Base-by-base conservation (phyloP, 2,888 invertebrate genomes). In the Amiota mariae region DNA sequence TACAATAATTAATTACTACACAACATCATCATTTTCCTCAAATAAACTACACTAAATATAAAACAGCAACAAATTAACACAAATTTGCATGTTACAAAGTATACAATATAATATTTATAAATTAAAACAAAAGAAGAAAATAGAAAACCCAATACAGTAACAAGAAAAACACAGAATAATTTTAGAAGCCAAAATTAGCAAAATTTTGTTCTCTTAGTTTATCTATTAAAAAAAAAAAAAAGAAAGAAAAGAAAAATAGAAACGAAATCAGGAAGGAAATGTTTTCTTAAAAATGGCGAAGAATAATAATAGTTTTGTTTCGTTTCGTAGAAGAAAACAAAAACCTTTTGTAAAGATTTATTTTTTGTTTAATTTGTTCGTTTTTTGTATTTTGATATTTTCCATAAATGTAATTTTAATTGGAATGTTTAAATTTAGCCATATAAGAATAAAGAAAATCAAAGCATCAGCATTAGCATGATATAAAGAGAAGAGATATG, bases 101-200 rank as follows among this genome's bases (percentile, higher is more conserved):
- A 82, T 81, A 81, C 78, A 73, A 73, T 81, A 80, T 82, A 81
- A 81, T 82, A 81, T 82, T 77, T 82, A 85, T 85, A 83, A 84
- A 83, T 80, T 76, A 76, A 72, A 72, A 75, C 47, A 72, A 73
- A 49, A 57, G 57, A 59, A 76, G 54, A 78, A 72, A 3, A 72
- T 66, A 24, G 63, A 64, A 54, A 46, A 13, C 15, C 49, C 77
- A 74, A 72, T 59, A 36, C 77, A 78, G 70, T 80, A 77, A 84
- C 70, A 80, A 77, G 74, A 66, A 63, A 63, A 67, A 73, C 57
- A 72, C 68, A 67, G 68, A 76, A 70, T 63, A 73, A 75, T 67
- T 51, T 51, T 51, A 64, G 67, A 59, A 72, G 73, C 70, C 73
- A 64, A 72, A 72, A 71, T 82, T 80, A 84, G 85, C 75, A 76